Evolutionary conservation across 2,797 vertebrate species (phyloP).

Genomic region (Loriculus beryllinus): DNA sequence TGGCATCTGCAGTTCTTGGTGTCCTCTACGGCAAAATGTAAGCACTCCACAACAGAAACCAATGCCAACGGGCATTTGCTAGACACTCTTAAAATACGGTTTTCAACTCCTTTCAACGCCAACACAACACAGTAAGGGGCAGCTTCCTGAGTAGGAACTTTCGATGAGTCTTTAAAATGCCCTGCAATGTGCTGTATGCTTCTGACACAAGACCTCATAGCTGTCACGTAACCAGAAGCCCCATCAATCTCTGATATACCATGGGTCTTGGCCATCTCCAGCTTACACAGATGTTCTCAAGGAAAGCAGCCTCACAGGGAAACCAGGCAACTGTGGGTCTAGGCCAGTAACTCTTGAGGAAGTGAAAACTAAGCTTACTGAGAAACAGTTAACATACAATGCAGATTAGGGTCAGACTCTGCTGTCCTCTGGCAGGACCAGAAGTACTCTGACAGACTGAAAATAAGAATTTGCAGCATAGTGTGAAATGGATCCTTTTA

Average conservation of each 20-base stretch:
- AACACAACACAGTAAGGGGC: not conserved
- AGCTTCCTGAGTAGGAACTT: not conserved
- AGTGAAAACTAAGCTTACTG: not conserved
- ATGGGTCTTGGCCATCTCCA: not conserved
- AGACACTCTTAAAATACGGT: not conserved
- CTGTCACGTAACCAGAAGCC: not conserved
- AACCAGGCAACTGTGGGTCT: not conserved
- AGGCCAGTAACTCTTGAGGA: not conserved
- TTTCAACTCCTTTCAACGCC: not conserved
- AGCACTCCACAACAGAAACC: not conserved
- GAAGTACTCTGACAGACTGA: not conserved
- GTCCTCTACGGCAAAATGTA: rapidly evolving
- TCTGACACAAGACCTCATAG: not conserved
- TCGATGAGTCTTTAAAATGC: not conserved
- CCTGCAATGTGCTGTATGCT: not conserved
- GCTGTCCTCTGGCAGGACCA: not conserved
- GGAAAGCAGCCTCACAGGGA: not conserved
- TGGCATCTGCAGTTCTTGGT: not conserved
- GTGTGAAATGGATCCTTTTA: not conserved
- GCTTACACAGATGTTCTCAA: not conserved
- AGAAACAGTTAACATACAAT: not conserved
- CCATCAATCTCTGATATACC: not conserved
- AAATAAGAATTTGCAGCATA: not conserved
- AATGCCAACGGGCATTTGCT: not conserved
- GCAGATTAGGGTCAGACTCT: not conserved